Base-by-base conservation (phyloP, 2,113 vertebrate genomes). In the Larimichthys crocea region DNA sequence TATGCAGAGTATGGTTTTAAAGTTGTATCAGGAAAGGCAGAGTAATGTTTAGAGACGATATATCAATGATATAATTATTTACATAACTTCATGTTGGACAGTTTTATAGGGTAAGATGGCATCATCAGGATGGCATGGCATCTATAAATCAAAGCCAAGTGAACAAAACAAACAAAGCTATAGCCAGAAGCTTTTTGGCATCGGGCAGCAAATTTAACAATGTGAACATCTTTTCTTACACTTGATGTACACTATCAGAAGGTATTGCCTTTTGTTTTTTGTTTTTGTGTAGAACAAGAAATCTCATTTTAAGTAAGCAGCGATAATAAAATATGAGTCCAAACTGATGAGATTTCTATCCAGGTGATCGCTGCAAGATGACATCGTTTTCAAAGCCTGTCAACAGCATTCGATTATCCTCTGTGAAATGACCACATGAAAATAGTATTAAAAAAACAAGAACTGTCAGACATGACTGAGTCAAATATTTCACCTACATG, bases 401-500 rank as follows among this genome's bases (percentile, higher is more conserved):
- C 71, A 12, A 26, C 69, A 16, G 35, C 15, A 73, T 79, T 49
- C 59, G 52, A 50, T 80, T 35, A 74, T 73, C 53, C 5, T 57
- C 76, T 55, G 24, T 52, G 52, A 61, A 75, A 76, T 62, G 61
- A 17, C 56, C 14, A 46, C 29, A 29, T 61, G 17, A 50, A 77
- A 77, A 77, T 15, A 59, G 20, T 4, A 60, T 74, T 68, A 56
- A 63, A 70, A 70, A 73, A 80, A 72, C 19, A 63, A 66, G 3
- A 75, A 24, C 73, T 62, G 55, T 63, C 53, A 59, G 50, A 62
- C 46, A 15, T 55, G 4, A 68, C 55, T 14, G 46, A 68, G 48
- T 69, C 52, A 40, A n/a, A 29, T 42, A 59, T 76, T 35, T 65
- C 22, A 68, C 24, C 1, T 29, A 29, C 42, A 67, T 55, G 48